Conservation (phyloP, 2,797 vertebrate species). For the Chelon labrosus region DNA sequence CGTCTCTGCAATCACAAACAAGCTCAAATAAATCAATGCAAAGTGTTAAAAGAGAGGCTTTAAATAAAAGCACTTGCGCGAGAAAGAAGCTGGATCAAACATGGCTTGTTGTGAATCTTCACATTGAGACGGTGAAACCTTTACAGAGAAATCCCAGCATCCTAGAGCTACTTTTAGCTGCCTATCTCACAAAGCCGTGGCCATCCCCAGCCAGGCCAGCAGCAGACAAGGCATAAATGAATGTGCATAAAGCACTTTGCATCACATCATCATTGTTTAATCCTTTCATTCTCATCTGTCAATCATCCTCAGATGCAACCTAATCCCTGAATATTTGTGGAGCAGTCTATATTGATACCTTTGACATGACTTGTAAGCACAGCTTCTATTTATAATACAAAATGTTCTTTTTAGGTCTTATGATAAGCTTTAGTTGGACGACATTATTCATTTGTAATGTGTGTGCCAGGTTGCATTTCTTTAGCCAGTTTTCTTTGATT, state of each 20-base stretch:
- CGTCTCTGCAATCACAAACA: neutral
- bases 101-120: constrained; percentile 38
- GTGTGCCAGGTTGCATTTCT: constrained; percentile 59
- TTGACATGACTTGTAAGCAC: constrained; percentile 59
- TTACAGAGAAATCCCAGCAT: constrained; percentile 48
- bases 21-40: neutral
- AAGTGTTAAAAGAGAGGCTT: neutral
- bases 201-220: constrained; percentile 43
- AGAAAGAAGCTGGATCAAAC: neutral
- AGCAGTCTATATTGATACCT: constrained; percentile 60
- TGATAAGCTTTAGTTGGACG: constrained; percentile 59
- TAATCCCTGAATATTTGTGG: constrained; percentile 71
- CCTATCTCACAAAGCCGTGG: constrained; percentile 58
- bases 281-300: constrained; percentile 73
- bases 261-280: constrained; percentile 74
- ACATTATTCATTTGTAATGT: constrained; percentile 59
- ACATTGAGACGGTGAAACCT: constrained; percentile 45
- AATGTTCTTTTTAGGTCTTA: constrained; percentile 57
- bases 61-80: constrained; percentile 2
- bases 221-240: constrained; percentile 63
- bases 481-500: constrained; percentile 54
- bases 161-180: constrained; percentile 59
- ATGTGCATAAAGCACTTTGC: constrained; percentile 74
- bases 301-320: constrained; percentile 69
- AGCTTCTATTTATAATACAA: constrained; percentile 57